Conservation (phyloP, 1,140 invertebrate species). For the Drosophila subpulchrella region DNA sequence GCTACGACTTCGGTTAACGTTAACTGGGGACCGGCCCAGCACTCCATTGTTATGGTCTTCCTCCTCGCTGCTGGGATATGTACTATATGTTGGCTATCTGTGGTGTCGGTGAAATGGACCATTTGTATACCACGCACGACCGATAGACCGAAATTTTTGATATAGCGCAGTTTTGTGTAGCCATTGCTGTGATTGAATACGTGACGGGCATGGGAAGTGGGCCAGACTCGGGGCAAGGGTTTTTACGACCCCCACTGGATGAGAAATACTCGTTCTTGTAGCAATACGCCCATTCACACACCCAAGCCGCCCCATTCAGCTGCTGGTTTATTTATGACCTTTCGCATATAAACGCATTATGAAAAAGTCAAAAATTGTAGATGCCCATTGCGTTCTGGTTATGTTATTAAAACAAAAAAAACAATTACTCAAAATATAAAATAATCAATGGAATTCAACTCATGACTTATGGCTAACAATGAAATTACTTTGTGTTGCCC, state of each 20-base stretch:
- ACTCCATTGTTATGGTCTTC: slow-evolving; percentile 42
- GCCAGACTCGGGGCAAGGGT: slow-evolving; percentile 55
- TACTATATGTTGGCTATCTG: slow-evolving; percentile 4
- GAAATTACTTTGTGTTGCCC: slow-evolving; percentile 12
- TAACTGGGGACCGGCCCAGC: slow-evolving; percentile 49
- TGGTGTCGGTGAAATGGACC: slow-evolving; percentile 47
- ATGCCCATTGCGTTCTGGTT: slow-evolving; percentile 38
- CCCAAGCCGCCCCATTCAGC: slow-evolving; percentile 1
- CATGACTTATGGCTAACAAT: slow-evolving; percentile 1
- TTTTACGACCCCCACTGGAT: slow-evolving; percentile 47
- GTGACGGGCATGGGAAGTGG: slow-evolving; percentile 61
- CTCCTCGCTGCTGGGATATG: background rate
- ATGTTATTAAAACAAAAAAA: slow-evolving; percentile 10
- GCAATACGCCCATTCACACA: slow-evolving; percentile 24
- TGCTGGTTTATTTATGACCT: slow-evolving; percentile 57
- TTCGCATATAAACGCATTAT: slow-evolving; percentile 66
- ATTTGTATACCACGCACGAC: slow-evolving; percentile 76
- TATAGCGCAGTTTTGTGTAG: slow-evolving; percentile 81
- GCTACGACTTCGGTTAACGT: slow-evolving; percentile 57
- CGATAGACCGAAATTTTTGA: slow-evolving; percentile 71
- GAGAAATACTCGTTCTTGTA: slow-evolving; percentile 16
- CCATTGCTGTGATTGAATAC: slow-evolving; percentile 81
- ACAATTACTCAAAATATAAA: slow-evolving; percentile 43
- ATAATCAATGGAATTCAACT: slow-evolving; percentile 22
- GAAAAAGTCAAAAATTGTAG: slow-evolving; percentile 37